phyloP scores from a whole-genome alignment of 2,113 vertebrate genomes.

The Sinocyclocheilus maitianheensis region DNA sequence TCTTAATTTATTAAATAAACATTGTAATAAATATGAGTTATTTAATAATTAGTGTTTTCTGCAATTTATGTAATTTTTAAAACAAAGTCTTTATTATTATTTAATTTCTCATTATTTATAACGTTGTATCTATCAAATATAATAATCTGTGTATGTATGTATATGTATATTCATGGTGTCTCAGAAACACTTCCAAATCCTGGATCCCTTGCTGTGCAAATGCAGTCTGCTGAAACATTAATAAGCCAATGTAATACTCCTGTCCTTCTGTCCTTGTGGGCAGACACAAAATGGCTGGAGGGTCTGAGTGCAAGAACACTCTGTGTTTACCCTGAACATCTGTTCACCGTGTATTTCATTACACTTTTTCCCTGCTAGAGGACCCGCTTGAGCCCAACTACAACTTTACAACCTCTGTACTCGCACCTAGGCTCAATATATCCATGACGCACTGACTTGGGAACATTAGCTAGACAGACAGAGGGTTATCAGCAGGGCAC shows the following conservation, averaged over 20 bases:
- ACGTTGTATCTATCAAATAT: too few relatives aligned
- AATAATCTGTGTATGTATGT: too few relatives aligned
- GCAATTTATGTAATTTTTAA: too few relatives aligned
- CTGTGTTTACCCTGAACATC: slow-evolving; percentile 20
- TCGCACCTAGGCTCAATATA: not conserved
- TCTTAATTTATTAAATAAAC: too few relatives aligned
- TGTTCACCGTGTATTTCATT: slow-evolving; percentile 30
- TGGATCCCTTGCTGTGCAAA: not conserved
- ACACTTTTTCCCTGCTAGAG: slow-evolving; percentile 11
- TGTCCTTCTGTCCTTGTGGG: slow-evolving; percentile 18
- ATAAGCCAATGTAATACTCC: slow-evolving; percentile 17
- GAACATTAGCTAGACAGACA: slow-evolving; percentile 13
- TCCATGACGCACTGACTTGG: slow-evolving; percentile 1
- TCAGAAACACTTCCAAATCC: not conserved
- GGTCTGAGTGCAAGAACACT: not conserved
- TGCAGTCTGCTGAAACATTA: slow-evolving; percentile 3
- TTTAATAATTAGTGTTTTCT: too few relatives aligned
- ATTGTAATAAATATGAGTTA: too few relatives aligned
- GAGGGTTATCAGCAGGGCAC: slow-evolving; percentile 30
- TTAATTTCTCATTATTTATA: too few relatives aligned
- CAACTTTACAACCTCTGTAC: slow-evolving; percentile 23
- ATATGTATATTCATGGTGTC: not conserved
- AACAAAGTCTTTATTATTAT: too few relatives aligned
- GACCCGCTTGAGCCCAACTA: not conserved
- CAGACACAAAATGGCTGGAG: slow-evolving; percentile 10